Evolutionary conservation across 2,888 invertebrate genomes (phyloP), one percentile per base, ranked within the genome.

Genomic region (Nomada lathburiana): DNA sequence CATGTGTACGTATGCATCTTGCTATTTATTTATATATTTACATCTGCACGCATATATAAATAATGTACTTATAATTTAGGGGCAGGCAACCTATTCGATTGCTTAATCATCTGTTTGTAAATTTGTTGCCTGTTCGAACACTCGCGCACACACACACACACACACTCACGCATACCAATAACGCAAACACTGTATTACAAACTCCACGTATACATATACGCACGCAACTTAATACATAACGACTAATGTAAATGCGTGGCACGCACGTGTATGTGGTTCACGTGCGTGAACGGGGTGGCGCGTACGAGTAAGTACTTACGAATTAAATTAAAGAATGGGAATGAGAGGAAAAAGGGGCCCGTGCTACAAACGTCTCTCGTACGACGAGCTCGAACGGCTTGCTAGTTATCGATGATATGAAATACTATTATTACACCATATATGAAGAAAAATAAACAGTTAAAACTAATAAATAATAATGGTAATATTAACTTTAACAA

Each of bases 371-470:
- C 78, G 76, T 71, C 76, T 83, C 80, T 78, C 74, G 78, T 70
- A 55, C 70, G 68, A 78, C 71, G 79, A 74, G 82, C 79, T 83
- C 80, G 75, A 81, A 75, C 63, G 80, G 83, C 80, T 87, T 86
- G 87, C 77, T 83, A 87, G 86, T 89, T 86, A 89, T 81, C 69
- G 90, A 91, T 75, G 70, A 80, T 76, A 72, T 80, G 64, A 83
- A 85, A 78, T 80, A 72, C 76, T 80, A 82, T 84, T 84, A 83
- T 84, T 84, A 83, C 67, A 81, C 53, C 93, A 93, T 92, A 70
- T 53, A 69, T 59, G 63, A 36, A 26, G 47, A 18, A 60, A 53
- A 75, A 67, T 78, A 84, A 85, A 62, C 76, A 81, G 81, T 83
- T 85, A 86, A 83, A 55, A 77, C 64, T 85, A 81, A 83, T 80